Percentiles rank a stretch among this genome's conserved stretches.
Evolutionary conservation across 2,888 invertebrate genomes (phyloP).

Genomic region (Macrosiphum euphorbiae): DNA sequence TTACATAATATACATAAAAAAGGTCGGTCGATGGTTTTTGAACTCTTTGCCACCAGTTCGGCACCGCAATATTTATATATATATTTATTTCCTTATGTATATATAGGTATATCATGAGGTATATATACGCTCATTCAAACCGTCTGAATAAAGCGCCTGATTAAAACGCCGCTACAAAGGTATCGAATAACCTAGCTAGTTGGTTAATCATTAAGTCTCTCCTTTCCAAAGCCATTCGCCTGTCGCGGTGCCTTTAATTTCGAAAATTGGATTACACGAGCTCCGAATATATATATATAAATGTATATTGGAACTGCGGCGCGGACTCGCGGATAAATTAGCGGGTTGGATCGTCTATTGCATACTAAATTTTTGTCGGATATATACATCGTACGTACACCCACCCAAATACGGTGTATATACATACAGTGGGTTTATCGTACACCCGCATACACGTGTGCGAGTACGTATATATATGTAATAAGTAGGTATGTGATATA

Average conservation of each 20-base stretch:
- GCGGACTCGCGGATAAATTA: conserved; percentile 36
- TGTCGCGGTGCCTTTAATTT: conserved; percentile 32
- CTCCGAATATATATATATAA: background rate
- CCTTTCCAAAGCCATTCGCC: conserved; percentile 33
- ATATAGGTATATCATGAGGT: background rate
- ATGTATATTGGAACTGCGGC: background rate
- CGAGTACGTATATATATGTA: background rate
- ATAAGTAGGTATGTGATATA: background rate
- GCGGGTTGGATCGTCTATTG: conserved; percentile 10
- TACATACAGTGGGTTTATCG: background rate
- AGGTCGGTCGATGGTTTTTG: background rate
- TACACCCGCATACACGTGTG: background rate
- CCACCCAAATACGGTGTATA: background rate
- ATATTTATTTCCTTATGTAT: background rate
- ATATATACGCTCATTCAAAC: background rate
- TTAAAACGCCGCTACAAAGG: conserved; percentile 26
- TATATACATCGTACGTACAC: background rate
- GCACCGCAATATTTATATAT: background rate
- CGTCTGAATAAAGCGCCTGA: conserved; percentile 26
- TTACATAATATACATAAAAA: background rate
- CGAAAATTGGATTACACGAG: conserved; percentile 46
- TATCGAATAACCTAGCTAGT: conserved; percentile 35
- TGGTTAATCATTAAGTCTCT: conserved; percentile 42
- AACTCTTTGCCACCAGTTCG: background rate
- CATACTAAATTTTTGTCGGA: conserved; percentile 40